Conservation (phyloP, 1,140 invertebrate genomes). For the Diploscapter pachys region DNA sequence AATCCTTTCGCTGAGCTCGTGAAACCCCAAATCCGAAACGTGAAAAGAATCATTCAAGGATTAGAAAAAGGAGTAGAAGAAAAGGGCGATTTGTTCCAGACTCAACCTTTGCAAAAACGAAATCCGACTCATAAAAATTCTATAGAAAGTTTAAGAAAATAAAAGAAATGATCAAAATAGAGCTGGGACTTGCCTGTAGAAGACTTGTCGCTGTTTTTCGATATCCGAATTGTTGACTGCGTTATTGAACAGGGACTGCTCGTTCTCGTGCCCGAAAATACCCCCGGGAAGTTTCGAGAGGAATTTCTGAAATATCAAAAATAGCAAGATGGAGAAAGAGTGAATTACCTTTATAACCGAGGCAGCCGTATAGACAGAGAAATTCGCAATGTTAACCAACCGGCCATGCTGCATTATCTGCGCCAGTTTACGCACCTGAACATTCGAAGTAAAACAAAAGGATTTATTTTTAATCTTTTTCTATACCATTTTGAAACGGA, state of each 20-base stretch:
- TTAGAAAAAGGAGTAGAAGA: too few relatives aligned
- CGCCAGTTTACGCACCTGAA: slow-evolving; percentile 88
- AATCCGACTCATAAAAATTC: neutral
- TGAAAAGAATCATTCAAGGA: too few relatives aligned
- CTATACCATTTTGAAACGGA: too few relatives aligned
- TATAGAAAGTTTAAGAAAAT: neutral
- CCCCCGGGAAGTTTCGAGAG: slow-evolving; percentile 93
- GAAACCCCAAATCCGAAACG: too few relatives aligned
- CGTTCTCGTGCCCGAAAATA: slow-evolving; percentile 83
- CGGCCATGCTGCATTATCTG: slow-evolving; percentile 89
- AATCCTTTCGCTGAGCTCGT: too few relatives aligned
- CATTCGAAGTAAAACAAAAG: neutral
- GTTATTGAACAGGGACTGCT: slow-evolving; percentile 82
- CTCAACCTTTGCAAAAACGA: neutral
- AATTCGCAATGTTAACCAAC: slow-evolving; percentile 93
- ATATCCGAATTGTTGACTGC: slow-evolving; percentile 67
- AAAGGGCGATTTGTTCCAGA: too few relatives aligned
- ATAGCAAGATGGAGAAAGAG: slow-evolving; percentile 8
- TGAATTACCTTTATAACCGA: slow-evolving; percentile 79
- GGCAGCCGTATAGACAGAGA: slow-evolving; percentile 94
- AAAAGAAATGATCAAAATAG: neutral
- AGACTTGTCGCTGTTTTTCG: slow-evolving; percentile 80
- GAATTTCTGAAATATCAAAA: slow-evolving; percentile 68
- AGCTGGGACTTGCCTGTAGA: slow-evolving; percentile 73
- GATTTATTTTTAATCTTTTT: too few relatives aligned